A percentile compares a stretch with the other conserved stretches of the same genome.
Conservation (phyloP, 1,140 invertebrate genomes). For the Anagrus nilaparvatae region DNA sequence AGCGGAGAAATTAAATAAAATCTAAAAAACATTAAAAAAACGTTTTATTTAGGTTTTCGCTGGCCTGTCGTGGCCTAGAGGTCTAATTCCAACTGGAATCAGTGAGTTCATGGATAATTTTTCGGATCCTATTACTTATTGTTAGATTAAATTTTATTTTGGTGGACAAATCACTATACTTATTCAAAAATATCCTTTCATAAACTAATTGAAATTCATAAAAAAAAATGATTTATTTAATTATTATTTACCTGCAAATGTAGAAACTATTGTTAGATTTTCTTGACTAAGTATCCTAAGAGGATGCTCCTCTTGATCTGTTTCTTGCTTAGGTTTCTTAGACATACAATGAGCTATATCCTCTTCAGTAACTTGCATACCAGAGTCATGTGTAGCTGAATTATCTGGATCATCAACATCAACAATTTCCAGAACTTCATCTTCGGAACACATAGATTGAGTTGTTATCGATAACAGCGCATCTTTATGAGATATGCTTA, state of each 20-base stretch:
- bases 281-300: slow-evolving; percentile 79
- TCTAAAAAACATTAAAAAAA: no score
- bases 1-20: no score
- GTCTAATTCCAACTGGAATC: no score
- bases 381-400: slow-evolving; percentile 72
- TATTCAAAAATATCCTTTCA: no score
- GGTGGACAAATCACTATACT: neutral
- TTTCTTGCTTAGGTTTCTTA: slow-evolving; percentile 61
- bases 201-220: no score
- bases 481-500: slow-evolving; percentile 48
- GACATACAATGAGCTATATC: slow-evolving; percentile 83
- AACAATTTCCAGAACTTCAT: slow-evolving; percentile 71
- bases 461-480: slow-evolving; percentile 22
- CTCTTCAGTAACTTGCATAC: slow-evolving; percentile 82
- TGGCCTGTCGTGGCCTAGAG: no score
- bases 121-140: no score
- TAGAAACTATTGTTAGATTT: slow-evolving; percentile 80
- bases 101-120: no score
- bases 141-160: slow-evolving; percentile 5
- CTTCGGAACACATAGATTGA: slow-evolving; percentile 40
- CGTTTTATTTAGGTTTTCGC: no score
- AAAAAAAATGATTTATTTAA: neutral
- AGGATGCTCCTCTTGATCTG: slow-evolving; percentile 69
- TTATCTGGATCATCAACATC: slow-evolving; percentile 72
- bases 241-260: slow-evolving; percentile 53